Conservation (phyloP, 2,888 invertebrate genomes). For the Erebia palarica region DNA sequence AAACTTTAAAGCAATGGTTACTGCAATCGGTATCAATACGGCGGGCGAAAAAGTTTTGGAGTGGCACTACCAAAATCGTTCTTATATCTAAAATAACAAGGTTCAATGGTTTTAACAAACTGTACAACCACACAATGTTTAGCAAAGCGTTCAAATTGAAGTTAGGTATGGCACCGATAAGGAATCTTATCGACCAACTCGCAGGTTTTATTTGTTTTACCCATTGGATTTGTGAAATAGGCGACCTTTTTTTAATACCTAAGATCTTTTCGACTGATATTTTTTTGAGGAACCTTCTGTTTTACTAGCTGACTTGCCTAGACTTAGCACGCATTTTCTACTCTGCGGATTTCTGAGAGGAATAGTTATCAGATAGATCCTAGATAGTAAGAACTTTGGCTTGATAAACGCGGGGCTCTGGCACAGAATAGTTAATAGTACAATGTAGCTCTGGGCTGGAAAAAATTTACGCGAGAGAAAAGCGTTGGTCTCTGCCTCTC, state of each 20-base stretch:
- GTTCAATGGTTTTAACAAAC: slow-evolving; percentile 16
- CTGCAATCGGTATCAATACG: slow-evolving; percentile 40
- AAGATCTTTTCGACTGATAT: slow-evolving; percentile 17
- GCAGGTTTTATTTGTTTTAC: slow-evolving; percentile 42
- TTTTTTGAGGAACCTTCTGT: background rate
- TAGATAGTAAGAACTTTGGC: too few species aligned
- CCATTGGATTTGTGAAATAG: slow-evolving; percentile 32
- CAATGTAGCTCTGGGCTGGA: too few species aligned
- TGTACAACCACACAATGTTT: slow-evolving; percentile 37
- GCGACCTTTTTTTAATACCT: slow-evolving; percentile 29
- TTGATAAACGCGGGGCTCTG: too few species aligned
- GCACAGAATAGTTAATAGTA: too few species aligned
- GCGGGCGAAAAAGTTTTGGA: slow-evolving; percentile 10
- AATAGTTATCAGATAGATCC: too few species aligned
- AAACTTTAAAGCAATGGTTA: slow-evolving; percentile 37
- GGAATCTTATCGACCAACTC: slow-evolving; percentile 49
- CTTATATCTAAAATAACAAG: background rate
- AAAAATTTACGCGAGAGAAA: too few species aligned
- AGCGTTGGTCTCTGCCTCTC: too few species aligned
- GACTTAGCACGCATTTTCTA: too few species aligned
- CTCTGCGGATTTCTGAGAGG: too few species aligned
- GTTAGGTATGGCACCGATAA: slow-evolving; percentile 61
- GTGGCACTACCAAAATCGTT: background rate
- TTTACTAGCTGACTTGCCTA: too few species aligned
- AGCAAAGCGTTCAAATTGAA: slow-evolving; percentile 55